These are phyloP conservation scores for Rhopalosiphum nymphaeae DNA, from an alignment of 2,888 invertebrate genomes.

Conservation along the genomic window DNA sequence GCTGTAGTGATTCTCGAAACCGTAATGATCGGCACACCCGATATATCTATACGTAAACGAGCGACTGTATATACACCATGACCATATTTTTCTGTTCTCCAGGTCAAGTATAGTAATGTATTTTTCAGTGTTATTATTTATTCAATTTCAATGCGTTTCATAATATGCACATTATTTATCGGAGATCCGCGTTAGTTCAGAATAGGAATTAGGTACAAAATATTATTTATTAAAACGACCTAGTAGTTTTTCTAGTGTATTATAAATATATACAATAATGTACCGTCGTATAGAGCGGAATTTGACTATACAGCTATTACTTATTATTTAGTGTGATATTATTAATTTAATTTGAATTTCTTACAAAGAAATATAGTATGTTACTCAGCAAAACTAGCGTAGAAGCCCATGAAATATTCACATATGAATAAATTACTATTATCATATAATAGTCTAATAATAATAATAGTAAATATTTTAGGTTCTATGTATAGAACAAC, in stretches of 20 bases:
- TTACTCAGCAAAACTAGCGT: not conserved
- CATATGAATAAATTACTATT: not conserved
- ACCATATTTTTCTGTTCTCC: not conserved
- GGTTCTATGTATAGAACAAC: not conserved
- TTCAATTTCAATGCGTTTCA: not conserved
- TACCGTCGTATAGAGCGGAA: not conserved
- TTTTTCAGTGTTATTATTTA: not conserved
- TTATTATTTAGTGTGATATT: not conserved
- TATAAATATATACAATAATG: not conserved
- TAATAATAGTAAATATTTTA: no score
- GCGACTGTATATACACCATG: not conserved
- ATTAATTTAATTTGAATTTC: not conserved
- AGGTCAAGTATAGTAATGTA: not conserved
- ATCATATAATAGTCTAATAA: no score
- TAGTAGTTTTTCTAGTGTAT: not conserved
- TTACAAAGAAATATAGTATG: not conserved
- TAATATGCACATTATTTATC: not conserved
- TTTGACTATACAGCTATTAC: not conserved
- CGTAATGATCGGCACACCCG: not conserved
- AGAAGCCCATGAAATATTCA: not conserved
- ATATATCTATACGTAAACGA: not conserved
- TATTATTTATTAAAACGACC: not conserved
- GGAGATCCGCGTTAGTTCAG: not conserved
- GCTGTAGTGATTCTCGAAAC: not conserved
- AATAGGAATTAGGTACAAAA: not conserved